phyloP scores from a whole-genome alignment of 2,797 vertebrate species.

The Channa striata region DNA sequence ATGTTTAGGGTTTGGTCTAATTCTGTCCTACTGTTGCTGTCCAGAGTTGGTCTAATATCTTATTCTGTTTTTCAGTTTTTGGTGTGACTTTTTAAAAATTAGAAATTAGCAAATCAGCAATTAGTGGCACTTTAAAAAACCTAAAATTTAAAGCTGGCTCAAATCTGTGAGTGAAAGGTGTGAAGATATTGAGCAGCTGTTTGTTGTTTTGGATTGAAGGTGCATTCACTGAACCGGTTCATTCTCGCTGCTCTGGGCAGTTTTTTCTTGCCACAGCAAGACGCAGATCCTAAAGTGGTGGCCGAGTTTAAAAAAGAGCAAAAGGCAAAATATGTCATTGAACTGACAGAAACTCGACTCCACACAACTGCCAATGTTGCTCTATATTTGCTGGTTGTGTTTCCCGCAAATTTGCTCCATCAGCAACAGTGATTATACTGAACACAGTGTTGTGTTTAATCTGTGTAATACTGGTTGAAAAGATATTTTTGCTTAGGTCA shows the following conservation, averaged over 20 bases:
- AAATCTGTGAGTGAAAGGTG: too few species aligned
- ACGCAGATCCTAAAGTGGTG: neutral
- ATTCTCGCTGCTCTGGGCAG: neutral
- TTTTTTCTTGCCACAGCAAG: neutral
- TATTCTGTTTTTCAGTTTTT: neutral
- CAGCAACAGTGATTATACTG: neutral
- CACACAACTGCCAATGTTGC: neutral
- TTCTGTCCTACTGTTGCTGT: neutral
- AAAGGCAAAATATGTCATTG: neutral
- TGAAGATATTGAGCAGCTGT: too few species aligned
- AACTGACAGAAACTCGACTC: neutral
- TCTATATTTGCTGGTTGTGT: neutral
- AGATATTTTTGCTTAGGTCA: neutral
- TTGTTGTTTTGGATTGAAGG: neutral
- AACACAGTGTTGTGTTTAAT: neutral
- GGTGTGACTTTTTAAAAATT: neutral
- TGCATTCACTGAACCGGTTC: neutral
- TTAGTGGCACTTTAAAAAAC: too few species aligned
- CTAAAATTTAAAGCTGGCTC: too few species aligned
- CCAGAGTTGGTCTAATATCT: neutral
- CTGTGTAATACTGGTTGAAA: neutral
- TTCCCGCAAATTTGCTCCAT: neutral
- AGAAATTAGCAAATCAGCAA: too few species aligned
- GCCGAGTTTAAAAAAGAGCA: neutral
- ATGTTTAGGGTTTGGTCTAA: constrained; percentile 2